Conservation (phyloP, 2,888 invertebrate species). For the Polymixis flavicincta region DNA sequence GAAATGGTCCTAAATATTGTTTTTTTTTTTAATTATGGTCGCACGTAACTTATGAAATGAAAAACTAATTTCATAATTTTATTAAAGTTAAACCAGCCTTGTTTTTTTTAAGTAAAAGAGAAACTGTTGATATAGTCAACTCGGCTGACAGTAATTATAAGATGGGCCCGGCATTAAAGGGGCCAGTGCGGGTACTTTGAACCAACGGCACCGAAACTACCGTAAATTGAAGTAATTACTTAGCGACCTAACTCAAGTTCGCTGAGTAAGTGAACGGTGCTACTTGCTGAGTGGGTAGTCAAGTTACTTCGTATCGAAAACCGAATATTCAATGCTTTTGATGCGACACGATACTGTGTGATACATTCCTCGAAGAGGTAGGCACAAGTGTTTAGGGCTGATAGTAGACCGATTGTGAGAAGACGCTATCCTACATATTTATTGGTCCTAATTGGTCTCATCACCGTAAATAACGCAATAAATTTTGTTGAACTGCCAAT, state of each 20-base stretch:
- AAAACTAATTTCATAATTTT: not conserved
- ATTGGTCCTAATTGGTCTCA: too few relatives aligned
- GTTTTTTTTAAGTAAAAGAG: not conserved
- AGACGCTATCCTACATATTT: too few relatives aligned
- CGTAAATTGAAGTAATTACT: conserved; percentile 57
- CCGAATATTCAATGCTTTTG: conserved; percentile 17
- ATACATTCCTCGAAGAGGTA: too few relatives aligned
- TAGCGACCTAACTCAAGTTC: conserved; percentile 44
- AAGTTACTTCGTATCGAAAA: conserved; percentile 12
- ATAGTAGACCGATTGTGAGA: too few relatives aligned
- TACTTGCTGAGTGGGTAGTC: not conserved
- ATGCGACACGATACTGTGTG: too few relatives aligned
- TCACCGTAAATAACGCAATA: too few relatives aligned
- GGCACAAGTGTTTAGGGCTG: too few relatives aligned
- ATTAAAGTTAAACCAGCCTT: not conserved
- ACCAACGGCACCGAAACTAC: conserved; percentile 39
- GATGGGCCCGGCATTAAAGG: conserved; percentile 29
- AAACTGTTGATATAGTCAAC: conserved; percentile 26
- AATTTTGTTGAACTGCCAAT: too few relatives aligned
- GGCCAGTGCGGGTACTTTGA: conserved; percentile 33
- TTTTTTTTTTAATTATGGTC: not conserved
- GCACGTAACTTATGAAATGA: not conserved
- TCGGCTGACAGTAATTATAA: conserved; percentile 38
- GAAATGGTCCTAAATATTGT: not conserved
- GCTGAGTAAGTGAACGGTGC: conserved; percentile 14